Percentiles rank a stretch among this genome's conserved stretches.
Conservation (phyloP, 2,797 vertebrate species). For the Neostethus bicornis region DNA sequence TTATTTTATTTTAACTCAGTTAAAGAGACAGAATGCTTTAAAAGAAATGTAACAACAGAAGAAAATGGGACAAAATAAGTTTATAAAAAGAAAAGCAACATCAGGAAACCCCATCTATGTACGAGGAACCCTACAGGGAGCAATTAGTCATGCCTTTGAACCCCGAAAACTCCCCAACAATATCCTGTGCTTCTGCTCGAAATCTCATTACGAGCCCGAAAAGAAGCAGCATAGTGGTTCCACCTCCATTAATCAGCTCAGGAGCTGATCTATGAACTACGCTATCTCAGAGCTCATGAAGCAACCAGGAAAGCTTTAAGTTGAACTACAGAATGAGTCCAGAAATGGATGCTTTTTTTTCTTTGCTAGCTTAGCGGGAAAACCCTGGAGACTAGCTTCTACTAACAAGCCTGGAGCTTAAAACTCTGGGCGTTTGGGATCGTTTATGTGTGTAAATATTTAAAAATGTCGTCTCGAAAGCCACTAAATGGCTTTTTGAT, state of each 20-base stretch:
- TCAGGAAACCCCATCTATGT: slow-evolving; percentile 28
- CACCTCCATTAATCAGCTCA: slow-evolving; percentile 64
- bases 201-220: slow-evolving; percentile 47
- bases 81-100: slow-evolving; percentile 25
- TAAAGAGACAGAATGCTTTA: too few relatives aligned
- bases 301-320: slow-evolving; percentile 20
- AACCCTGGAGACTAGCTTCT: slow-evolving; percentile 20
- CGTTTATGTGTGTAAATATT: slow-evolving; percentile 4
- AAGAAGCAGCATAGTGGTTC: slow-evolving; percentile 32
- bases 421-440: slow-evolving; percentile 4
- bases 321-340: slow-evolving; percentile 25
- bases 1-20: neutral
- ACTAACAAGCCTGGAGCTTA: slow-evolving; percentile 16
- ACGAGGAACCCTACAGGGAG: slow-evolving; percentile 41
- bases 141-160: slow-evolving; percentile 53
- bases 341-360: slow-evolving; percentile 8
- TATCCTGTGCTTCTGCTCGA: slow-evolving; percentile 26
- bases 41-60: slow-evolving; percentile 14
- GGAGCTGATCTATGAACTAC: slow-evolving; percentile 59
- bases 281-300: slow-evolving; percentile 12
- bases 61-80: slow-evolving; percentile 4
- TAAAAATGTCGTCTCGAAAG: slow-evolving; percentile 11
- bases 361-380: neutral
- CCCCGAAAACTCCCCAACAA: slow-evolving; percentile 15
- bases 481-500: neutral